phyloP scores from a whole-genome alignment of 53 echinoderm and acorn worm species.

The Echinometra lucunter region DNA sequence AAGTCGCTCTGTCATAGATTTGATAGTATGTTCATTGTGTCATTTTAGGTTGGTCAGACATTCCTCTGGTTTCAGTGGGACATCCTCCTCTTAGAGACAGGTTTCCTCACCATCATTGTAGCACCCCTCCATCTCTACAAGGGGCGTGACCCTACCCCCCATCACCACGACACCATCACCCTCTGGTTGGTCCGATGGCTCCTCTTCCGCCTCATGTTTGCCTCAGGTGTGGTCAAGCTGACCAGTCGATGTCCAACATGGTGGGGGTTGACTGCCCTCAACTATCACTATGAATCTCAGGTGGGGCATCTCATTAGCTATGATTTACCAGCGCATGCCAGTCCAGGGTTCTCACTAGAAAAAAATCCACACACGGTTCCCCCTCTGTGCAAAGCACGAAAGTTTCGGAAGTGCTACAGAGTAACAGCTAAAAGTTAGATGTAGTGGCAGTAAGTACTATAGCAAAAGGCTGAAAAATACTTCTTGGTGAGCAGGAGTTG shows the following conservation, averaged over 20 bases:
- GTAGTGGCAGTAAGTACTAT: no score
- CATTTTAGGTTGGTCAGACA: conserved; percentile 88
- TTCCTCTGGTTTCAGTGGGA: conserved; percentile 99
- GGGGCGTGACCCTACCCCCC: conserved; percentile 71
- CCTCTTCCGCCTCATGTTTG: conserved; percentile 94
- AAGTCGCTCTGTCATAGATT: no score
- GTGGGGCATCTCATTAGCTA: conserved; percentile 34
- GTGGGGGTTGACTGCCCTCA: conserved; percentile 97
- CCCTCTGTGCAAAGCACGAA: no score
- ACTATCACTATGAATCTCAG: conserved; percentile 97
- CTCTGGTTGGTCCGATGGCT: conserved; percentile 94
- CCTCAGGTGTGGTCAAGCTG: conserved; percentile 95
- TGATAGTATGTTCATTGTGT: no score
- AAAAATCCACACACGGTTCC: no score
- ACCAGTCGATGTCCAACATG: conserved; percentile 95
- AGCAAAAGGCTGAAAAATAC: no score
- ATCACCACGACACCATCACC: conserved; percentile 86
- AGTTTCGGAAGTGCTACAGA: no score
- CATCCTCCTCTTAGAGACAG: conserved; percentile 90
- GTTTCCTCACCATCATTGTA: conserved; percentile 92
- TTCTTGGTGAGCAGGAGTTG: no score
- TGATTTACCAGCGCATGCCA: no score
- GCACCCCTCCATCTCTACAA: conserved; percentile 88
- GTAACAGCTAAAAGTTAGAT: no score
- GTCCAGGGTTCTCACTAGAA: no score